Evolutionary conservation across 2,113 vertebrate species (phyloP), one percentile per base, ranked within the genome.

Genomic region (Willisornis vidua): DNA sequence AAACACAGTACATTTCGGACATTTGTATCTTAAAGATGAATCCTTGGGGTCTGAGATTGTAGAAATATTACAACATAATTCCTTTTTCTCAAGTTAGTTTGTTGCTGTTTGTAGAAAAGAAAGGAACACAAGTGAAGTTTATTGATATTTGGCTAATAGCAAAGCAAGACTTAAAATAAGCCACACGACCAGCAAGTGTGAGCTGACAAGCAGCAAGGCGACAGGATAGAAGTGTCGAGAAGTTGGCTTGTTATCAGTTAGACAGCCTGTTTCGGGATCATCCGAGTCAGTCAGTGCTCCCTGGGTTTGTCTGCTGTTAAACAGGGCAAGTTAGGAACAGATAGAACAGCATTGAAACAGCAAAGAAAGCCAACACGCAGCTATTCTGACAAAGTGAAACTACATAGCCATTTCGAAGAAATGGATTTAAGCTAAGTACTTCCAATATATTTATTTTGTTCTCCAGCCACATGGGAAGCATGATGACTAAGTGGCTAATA

Each of bases 81-180:
- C 87, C 54, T 95, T 74, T 89, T 89, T 68, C 81, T 95, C 94
- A 95, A 97, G 97, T 96, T 94, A 97, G 90, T 97, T 94, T 96
- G 93, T 97, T 95, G 94, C 95, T 70, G 45, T 98, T 97, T 78
- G 94, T 98, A 98, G 97, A 98, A 98, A 98, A 98, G 78, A 96
- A 97, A 97, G 86, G 91, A 96, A 93, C 77, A 87, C 93, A 55
- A 89, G 82, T 94, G 91, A 97, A 98, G 97, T 99, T 99, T 99
- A 99, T 99, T 99, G 99, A 98, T 99, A 99, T 99, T 99, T 99
- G 98, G 99, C 99, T 99, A 99, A 98, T 97, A 99, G 98, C 98
- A 99, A 99, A 95, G 99, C 99, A 96, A 99, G 99, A 99, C 99
- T 99, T 98, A 99, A 98, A 98, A 99, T 99, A 97, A 99, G 99